A percentile compares a stretch with the other conserved stretches of the same genome.
phyloP scores from a whole-genome alignment of 2,888 invertebrate species.

The Diaperis boleti region DNA sequence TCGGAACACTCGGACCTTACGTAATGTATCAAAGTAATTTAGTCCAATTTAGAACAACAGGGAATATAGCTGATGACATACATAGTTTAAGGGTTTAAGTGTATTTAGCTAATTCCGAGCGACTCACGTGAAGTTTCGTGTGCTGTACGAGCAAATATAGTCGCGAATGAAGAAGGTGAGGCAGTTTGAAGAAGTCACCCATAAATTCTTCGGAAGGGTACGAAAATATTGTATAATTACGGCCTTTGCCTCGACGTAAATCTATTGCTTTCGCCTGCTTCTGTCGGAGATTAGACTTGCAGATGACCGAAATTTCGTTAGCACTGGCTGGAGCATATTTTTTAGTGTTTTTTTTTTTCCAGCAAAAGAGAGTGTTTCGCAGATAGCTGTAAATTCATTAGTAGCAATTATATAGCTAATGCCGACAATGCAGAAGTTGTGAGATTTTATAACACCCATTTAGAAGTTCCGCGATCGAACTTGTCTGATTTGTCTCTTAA shows the following conservation, averaged over 20 bases:
- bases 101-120: neutral
- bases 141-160: too few species aligned
- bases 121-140: neutral
- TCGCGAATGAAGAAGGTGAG: neutral
- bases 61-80: slow-evolving; percentile 1
- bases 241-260: slow-evolving; percentile 33
- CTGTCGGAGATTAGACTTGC: slow-evolving; percentile 41
- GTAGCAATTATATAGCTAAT: too few species aligned
- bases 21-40: slow-evolving; percentile 9
- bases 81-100: too few species aligned
- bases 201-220: slow-evolving; percentile 29
- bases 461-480: too few species aligned
- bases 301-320: slow-evolving; percentile 42
- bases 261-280: slow-evolving; percentile 37
- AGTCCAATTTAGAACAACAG: slow-evolving; percentile 6
- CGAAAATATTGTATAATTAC: slow-evolving; percentile 34
- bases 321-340: too few species aligned
- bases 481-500: too few species aligned
- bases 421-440: too few species aligned
- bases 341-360: too few species aligned
- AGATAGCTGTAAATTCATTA: too few species aligned
- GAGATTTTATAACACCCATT: too few species aligned
- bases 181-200: neutral
- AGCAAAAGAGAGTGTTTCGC: too few species aligned
- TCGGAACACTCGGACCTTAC: neutral